Evolutionary conservation across 1,140 invertebrate genomes (phyloP).

Genomic region (Platyscapa corneri): DNA sequence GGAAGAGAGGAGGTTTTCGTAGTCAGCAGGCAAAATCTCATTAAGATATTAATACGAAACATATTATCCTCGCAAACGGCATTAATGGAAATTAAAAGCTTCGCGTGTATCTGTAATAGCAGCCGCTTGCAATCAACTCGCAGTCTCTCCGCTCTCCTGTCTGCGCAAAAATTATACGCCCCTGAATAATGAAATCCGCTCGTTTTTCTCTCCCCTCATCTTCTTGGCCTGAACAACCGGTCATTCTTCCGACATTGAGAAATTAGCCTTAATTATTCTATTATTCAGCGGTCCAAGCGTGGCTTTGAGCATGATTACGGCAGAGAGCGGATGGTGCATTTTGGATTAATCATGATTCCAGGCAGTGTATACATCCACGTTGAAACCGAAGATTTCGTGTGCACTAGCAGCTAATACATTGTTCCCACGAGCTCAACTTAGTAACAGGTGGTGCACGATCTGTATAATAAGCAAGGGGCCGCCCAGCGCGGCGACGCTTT

Average conservation of each 20-base stretch:
- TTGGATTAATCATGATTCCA: neutral
- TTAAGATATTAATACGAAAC: constrained; percentile 27
- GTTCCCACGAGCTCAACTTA: neutral
- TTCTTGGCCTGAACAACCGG: neutral
- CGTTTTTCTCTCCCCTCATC: no score
- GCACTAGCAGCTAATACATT: neutral
- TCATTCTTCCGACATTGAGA: neutral
- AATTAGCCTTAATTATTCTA: constrained; percentile 12
- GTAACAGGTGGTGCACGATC: constrained; percentile 47
- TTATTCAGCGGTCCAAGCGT: neutral
- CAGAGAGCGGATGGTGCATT: neutral
- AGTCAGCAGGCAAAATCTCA: constrained; percentile 17
- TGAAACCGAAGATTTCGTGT: neutral
- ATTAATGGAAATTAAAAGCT: constrained; percentile 42
- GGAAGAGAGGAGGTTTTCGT: neutral
- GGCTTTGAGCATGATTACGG: neutral
- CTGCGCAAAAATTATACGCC: constrained; percentile 23
- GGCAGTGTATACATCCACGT: neutral
- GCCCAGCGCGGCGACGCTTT: neutral
- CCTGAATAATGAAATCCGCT: neutral
- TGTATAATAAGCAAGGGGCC: neutral
- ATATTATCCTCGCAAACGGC: neutral
- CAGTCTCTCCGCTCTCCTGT: neutral
- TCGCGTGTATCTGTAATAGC: constrained; percentile 4
- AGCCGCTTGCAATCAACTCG: neutral